Conservation (phyloP, 2,888 invertebrate genomes). For the Chrysolina haemoptera region DNA sequence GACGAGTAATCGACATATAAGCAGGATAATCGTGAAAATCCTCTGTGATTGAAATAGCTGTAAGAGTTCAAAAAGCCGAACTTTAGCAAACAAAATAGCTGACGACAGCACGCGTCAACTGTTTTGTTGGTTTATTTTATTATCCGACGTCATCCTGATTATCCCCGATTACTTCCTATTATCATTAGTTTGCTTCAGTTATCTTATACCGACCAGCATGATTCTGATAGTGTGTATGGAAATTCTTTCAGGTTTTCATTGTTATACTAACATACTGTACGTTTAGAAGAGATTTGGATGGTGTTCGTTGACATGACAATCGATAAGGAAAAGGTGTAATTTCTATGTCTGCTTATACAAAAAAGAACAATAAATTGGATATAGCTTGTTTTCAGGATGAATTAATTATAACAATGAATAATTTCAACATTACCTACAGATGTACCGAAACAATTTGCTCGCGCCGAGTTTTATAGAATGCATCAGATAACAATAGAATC, state of each 20-base stretch:
- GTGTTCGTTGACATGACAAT: background rate
- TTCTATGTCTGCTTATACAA: no score
- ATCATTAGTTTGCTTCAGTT: conserved; percentile 3
- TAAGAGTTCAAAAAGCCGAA: conserved; percentile 40
- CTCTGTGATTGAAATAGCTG: conserved; percentile 38
- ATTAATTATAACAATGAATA: no score
- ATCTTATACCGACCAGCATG: background rate
- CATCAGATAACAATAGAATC: no score
- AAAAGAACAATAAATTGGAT: no score
- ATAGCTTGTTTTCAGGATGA: no score
- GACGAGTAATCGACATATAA: conserved; percentile 60
- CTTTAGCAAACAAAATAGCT: conserved; percentile 30
- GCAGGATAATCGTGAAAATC: conserved; percentile 58
- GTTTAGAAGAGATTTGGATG: background rate
- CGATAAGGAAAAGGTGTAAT: no score
- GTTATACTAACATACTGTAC: background rate
- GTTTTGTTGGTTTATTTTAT: conserved; percentile 61
- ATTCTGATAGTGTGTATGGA: background rate
- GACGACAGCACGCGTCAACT: conserved; percentile 17
- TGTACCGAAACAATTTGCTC: no score
- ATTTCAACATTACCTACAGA: no score
- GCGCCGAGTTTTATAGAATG: no score
- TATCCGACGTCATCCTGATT: conserved; percentile 59
- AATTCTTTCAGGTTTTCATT: background rate
- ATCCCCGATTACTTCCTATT: conserved; percentile 57